Conservation (phyloP, 1,140 invertebrate species). For the Uloborus diversus region DNA sequence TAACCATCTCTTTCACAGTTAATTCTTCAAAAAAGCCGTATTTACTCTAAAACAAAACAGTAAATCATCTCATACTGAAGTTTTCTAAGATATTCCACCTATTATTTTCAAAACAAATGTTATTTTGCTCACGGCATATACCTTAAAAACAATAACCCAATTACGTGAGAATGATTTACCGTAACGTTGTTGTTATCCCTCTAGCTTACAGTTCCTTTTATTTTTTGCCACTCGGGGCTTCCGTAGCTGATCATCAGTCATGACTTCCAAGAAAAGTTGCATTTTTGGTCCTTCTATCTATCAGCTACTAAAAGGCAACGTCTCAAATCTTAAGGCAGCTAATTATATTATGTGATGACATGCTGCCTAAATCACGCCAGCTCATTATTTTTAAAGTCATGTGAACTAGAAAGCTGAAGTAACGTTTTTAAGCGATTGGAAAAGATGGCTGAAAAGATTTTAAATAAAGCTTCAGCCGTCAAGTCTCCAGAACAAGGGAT, state of each 20-base stretch:
- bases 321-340: not conserved
- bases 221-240: not conserved
- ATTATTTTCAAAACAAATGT: too few species aligned
- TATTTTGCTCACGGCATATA: too few species aligned
- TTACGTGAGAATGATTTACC: not conserved
- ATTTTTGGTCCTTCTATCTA: not conserved
- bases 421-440: not conserved
- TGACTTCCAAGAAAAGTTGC: not conserved
- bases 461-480: not conserved
- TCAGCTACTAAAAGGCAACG: not conserved
- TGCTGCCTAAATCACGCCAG: not conserved
- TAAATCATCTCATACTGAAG: too few species aligned
- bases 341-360: not conserved
- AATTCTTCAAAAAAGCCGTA: too few species aligned
- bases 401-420: not conserved
- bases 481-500: not conserved
- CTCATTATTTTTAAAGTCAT: not conserved
- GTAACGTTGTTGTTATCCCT: not conserved
- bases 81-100: too few species aligned
- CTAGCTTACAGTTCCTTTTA: not conserved
- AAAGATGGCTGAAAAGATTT: not conserved
- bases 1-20: too few species aligned
- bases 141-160: not conserved
- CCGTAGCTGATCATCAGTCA: not conserved
- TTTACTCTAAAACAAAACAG: too few species aligned